Percentiles rank a stretch among this genome's conserved stretches.
Evolutionary conservation across 2,888 invertebrate genomes (phyloP).

Genomic region (Norana najaformis): DNA sequence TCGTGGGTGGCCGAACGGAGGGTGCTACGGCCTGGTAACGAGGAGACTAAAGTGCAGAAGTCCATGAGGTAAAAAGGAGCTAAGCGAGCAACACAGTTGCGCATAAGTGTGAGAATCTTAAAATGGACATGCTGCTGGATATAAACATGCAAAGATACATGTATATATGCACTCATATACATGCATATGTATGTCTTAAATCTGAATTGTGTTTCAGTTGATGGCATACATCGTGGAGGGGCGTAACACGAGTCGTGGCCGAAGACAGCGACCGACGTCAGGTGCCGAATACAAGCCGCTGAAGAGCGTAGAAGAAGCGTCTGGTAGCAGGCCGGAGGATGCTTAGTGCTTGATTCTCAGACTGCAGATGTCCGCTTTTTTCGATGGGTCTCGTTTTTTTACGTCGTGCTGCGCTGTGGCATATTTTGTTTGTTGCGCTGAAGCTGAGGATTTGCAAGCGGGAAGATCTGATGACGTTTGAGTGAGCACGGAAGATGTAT

Average conservation of each 20-base stretch:
- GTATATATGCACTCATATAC: no score
- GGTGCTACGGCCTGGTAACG: no score
- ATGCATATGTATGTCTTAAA: no score
- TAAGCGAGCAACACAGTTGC: no score
- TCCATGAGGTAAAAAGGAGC: no score
- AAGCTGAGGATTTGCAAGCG: not conserved
- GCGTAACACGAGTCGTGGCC: not conserved
- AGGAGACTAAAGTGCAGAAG: no score
- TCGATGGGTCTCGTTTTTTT: not conserved
- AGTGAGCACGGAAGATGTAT: no score
- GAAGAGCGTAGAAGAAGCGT: not conserved
- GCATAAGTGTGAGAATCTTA: no score
- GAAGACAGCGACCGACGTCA: not conserved
- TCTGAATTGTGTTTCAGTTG: not conserved
- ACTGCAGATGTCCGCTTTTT: not conserved
- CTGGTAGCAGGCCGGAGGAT: not conserved
- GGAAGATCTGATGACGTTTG: not conserved
- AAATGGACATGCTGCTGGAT: no score
- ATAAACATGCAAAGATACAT: no score
- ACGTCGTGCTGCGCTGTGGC: not conserved
- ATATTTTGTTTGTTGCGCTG: not conserved
- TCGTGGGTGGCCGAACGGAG: no score
- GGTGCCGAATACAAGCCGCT: not conserved
- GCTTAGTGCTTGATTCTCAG: not conserved
- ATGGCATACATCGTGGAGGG: slow-evolving; percentile 17